Percentiles rank a stretch among this genome's conserved stretches.
Evolutionary conservation across 2,888 invertebrate genomes (phyloP).

Genomic region (Leucophenga montana): DNA sequence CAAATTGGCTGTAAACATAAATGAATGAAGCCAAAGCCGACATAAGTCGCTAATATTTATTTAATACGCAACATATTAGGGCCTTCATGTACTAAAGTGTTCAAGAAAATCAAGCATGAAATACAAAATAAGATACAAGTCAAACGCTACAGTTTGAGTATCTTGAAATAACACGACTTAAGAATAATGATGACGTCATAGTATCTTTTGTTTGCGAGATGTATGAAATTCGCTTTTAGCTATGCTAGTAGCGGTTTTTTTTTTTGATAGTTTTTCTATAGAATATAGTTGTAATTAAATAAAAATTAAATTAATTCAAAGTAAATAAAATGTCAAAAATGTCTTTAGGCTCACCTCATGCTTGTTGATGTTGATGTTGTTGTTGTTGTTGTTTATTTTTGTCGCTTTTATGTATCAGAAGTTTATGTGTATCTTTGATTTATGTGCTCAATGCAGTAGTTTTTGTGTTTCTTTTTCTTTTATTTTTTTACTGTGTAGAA

Average conservation of each 20-base stretch:
- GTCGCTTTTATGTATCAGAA: too few species aligned
- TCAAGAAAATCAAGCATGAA: too few species aligned
- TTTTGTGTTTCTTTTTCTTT: neutral
- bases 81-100: too few species aligned
- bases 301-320: neutral
- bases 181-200: too few species aligned
- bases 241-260: neutral
- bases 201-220: neutral
- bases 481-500: neutral
- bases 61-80: too few species aligned
- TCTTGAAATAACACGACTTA: too few species aligned
- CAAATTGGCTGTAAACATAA: too few species aligned
- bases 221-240: neutral
- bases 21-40: too few species aligned
- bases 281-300: neutral
- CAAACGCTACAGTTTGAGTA: too few species aligned
- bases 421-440: neutral
- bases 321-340: neutral
- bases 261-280: neutral
- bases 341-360: conserved; percentile 2
- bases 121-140: too few species aligned
- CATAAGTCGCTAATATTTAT: too few species aligned
- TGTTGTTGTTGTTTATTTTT: neutral
- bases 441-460: too few species aligned
- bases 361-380: neutral